These are phyloP conservation scores for Nycteola revayana DNA, from an alignment of 2,888 invertebrate species.

Conservation along the genomic window DNA sequence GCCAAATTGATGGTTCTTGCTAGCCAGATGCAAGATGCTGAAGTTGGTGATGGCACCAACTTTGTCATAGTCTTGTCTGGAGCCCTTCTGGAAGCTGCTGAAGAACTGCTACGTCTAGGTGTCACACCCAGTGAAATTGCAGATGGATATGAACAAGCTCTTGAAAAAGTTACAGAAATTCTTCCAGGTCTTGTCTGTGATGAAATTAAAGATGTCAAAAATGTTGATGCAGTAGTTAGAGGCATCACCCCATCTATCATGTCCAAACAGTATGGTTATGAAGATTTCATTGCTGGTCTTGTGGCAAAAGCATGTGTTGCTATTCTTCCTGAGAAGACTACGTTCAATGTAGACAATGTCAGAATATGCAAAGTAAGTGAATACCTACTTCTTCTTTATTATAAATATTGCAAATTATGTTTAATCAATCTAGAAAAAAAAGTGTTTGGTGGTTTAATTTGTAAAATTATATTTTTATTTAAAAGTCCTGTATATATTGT, in stretches of 20 bases:
- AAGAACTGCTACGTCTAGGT: slow-evolving; percentile 95
- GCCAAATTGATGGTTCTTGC: slow-evolving; percentile 98
- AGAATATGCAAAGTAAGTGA: slow-evolving; percentile 91
- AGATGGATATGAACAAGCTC: slow-evolving; percentile 95
- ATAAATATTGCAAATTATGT: too few relatives aligned
- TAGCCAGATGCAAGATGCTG: slow-evolving; percentile 98
- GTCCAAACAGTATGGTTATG: slow-evolving; percentile 99
- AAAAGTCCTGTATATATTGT: too few relatives aligned
- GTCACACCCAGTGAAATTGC: slow-evolving; percentile 98
- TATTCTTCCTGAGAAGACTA: slow-evolving; percentile 91
- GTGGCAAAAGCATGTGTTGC: slow-evolving; percentile 95
- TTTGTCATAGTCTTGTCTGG: slow-evolving; percentile 98
- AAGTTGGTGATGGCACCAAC: slow-evolving; percentile 99
- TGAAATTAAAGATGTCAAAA: slow-evolving; percentile 86
- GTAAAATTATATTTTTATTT: too few relatives aligned
- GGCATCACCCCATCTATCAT: slow-evolving; percentile 92
- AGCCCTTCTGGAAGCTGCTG: slow-evolving; percentile 94
- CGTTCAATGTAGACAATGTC: slow-evolving; percentile 99
- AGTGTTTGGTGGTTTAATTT: too few relatives aligned
- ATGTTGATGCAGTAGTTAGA: slow-evolving; percentile 86
- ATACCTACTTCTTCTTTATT: too few relatives aligned
- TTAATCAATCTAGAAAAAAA: too few relatives aligned
- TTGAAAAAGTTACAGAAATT: slow-evolving; percentile 94
- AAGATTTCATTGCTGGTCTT: slow-evolving; percentile 93
- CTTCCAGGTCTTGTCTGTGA: slow-evolving; percentile 90